phyloP scores from a whole-genome alignment of 2,888 invertebrate species.

The Criorhina ranunculi region DNA sequence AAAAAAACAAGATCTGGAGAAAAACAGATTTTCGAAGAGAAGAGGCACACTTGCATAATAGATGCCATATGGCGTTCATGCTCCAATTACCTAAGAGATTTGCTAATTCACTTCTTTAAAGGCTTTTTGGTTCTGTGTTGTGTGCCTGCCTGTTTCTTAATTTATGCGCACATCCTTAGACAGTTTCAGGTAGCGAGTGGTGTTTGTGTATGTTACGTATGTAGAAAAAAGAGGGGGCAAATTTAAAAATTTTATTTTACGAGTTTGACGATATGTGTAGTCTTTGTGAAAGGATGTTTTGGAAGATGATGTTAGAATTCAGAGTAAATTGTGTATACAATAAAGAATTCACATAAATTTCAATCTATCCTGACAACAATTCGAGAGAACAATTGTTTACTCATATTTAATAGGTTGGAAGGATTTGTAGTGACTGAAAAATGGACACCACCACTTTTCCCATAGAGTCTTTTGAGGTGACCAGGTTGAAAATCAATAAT shows the following conservation, averaged over 20 bases:
- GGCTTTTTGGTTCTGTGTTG: constrained; percentile 6
- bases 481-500: too few relatives aligned
- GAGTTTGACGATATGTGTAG: constrained; percentile 16
- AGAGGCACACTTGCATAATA: constrained; percentile 60
- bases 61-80: constrained; percentile 73
- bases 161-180: constrained; percentile 60
- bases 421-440: too few relatives aligned
- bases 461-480: too few relatives aligned
- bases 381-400: too few relatives aligned
- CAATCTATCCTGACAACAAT: too few relatives aligned
- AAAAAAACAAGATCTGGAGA: constrained; percentile 41
- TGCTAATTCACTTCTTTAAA: constrained; percentile 65
- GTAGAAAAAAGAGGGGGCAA: not conserved
- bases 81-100: constrained; percentile 75
- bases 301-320: too few relatives aligned
- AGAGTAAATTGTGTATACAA: too few relatives aligned
- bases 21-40: constrained; percentile 33
- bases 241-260: constrained; percentile 48
- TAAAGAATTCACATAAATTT: too few relatives aligned
- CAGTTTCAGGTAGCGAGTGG: constrained; percentile 12
- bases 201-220: constrained; percentile 1
- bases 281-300: not conserved
- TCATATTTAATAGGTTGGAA: too few relatives aligned
- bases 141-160: constrained; percentile 48
- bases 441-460: too few relatives aligned